Evolutionary conservation across 2,888 invertebrate species (phyloP).

Genomic region (Cryptocheilus praepositus): DNA sequence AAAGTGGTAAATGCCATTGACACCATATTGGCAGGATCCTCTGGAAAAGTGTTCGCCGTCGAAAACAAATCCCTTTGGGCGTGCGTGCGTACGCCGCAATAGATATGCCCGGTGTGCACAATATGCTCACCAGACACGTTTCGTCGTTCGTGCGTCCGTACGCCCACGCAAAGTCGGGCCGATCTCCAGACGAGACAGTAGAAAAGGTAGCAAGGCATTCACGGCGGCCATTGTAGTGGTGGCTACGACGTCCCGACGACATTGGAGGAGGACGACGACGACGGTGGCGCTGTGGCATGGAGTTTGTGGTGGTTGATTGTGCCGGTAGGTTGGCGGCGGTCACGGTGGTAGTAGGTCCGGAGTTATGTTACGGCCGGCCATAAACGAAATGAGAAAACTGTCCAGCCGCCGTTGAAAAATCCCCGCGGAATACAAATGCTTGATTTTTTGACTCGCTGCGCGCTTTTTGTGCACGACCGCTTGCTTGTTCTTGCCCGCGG

Average conservation of each 20-base stretch:
- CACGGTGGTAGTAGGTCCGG: constrained; percentile 56
- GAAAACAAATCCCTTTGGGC: too few species aligned
- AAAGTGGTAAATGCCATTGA: too few species aligned
- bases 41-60: too few species aligned
- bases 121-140: not conserved
- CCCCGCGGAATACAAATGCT: constrained; percentile 72
- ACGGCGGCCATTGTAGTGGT: constrained; percentile 16
- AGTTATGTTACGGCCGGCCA: constrained; percentile 70
- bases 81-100: not conserved
- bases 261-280: constrained; percentile 1
- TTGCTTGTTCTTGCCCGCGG: too few species aligned
- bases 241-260: constrained; percentile 5
- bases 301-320: not conserved
- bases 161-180: constrained; percentile 1
- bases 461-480: constrained; percentile 33
- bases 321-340: constrained; percentile 18
- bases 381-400: constrained; percentile 74
- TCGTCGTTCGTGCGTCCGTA: not conserved
- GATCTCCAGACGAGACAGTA: not conserved
- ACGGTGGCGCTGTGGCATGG: not conserved
- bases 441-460: constrained; percentile 52
- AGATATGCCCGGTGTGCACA: too few species aligned
- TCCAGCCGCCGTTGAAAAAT: constrained; percentile 70
- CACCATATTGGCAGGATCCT: too few species aligned
- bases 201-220: constrained; percentile 13